Evolutionary conservation across 1,140 invertebrate genomes (phyloP).

Genomic region (Luehdorfia chinensis): DNA sequence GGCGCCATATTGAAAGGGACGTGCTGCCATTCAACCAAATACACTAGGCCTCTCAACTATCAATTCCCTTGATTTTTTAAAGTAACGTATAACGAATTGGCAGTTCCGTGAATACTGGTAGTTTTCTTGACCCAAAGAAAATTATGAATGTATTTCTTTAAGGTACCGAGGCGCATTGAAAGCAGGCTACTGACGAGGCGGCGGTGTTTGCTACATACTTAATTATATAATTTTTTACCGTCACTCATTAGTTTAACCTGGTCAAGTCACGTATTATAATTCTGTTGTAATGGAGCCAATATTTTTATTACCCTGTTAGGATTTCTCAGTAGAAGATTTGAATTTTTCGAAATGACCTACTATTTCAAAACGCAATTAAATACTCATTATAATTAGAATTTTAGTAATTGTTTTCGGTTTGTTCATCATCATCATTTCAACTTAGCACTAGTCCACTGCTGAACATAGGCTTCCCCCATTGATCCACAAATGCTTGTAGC

Average conservation of each 20-base stretch:
- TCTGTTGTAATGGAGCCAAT: too few relatives aligned
- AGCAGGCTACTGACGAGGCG: conserved; percentile 36
- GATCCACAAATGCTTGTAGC: too few relatives aligned
- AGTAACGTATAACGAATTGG: conserved; percentile 18
- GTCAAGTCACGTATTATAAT: too few relatives aligned
- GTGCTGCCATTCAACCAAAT: conserved; percentile 33
- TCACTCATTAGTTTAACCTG: conserved; percentile 14
- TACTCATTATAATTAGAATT: too few relatives aligned
- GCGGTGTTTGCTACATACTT: conserved; percentile 31
- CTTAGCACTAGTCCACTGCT: too few relatives aligned
- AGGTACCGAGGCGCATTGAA: conserved; percentile 45
- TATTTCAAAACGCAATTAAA: too few relatives aligned
- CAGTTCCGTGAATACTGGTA: conserved; percentile 38
- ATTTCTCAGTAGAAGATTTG: too few relatives aligned
- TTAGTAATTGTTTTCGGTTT: too few relatives aligned
- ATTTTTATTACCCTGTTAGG: too few relatives aligned
- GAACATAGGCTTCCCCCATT: too few relatives aligned
- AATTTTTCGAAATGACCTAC: too few relatives aligned
- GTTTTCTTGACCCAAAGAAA: conserved; percentile 64
- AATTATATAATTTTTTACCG: conserved; percentile 26
- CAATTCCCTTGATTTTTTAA: conserved; percentile 16
- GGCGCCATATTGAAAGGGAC: conserved; percentile 63
- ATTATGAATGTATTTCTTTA: conserved; percentile 54
- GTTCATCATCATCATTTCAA: too few relatives aligned
- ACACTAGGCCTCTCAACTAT: conserved; percentile 31